phyloP scores from a whole-genome alignment of 2,888 invertebrate genomes.

The Lasioglossum oenotherae region DNA sequence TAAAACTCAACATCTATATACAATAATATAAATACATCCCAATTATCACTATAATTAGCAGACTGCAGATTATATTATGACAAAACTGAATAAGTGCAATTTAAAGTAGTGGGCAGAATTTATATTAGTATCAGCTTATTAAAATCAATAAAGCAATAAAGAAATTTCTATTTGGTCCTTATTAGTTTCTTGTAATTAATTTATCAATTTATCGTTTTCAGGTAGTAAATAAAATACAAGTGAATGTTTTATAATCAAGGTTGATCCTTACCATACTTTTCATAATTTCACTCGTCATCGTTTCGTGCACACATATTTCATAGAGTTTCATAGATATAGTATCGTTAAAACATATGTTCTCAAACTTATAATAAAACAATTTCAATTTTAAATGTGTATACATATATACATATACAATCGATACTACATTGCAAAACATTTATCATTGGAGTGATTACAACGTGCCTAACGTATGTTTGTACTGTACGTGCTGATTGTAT shows the following conservation, averaged over 20 bases:
- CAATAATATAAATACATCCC: neutral
- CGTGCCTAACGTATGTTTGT: constrained; percentile 15
- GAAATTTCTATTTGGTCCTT: neutral
- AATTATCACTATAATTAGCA: neutral
- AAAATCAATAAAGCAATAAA: neutral
- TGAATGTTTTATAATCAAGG: neutral
- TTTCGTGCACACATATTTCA: neutral
- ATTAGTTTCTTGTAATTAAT: neutral
- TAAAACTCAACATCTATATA: neutral
- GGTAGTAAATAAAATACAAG: neutral
- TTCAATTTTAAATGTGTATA: neutral
- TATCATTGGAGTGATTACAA: constrained; percentile 42
- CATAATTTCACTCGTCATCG: neutral
- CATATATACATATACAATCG: neutral
- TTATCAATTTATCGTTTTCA: neutral
- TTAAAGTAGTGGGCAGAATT: neutral
- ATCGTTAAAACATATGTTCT: neutral
- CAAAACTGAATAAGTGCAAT: neutral
- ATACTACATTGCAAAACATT: constrained; percentile 9
- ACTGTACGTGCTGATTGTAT: constrained; percentile 17
- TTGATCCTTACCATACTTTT: neutral
- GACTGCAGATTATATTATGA: neutral
- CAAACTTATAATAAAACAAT: neutral
- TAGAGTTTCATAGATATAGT: neutral
- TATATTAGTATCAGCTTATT: neutral